phyloP scores from a whole-genome alignment of 2,113 vertebrate species.

The Melospiza georgiana region DNA sequence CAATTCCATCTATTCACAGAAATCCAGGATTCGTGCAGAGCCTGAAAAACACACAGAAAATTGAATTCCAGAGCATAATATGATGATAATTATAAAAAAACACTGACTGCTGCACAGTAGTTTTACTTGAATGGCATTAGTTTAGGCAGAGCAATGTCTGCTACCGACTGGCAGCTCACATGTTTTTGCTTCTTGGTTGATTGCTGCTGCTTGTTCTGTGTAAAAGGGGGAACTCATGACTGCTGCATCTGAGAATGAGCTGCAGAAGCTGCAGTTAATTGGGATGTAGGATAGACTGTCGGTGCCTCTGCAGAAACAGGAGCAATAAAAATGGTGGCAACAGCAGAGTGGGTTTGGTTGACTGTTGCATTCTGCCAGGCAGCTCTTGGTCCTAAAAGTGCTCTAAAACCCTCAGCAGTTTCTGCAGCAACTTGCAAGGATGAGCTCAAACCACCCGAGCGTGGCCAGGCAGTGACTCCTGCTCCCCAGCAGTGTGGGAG shows the following conservation, averaged over 20 bases:
- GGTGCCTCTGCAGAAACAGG: not conserved
- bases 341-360: not conserved
- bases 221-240: not conserved
- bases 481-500: not conserved
- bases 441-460: rapidly evolving
- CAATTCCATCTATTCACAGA: not conserved
- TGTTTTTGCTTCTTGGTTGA: not conserved
- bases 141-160: not conserved
- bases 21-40: conserved; percentile 14
- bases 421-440: not conserved
- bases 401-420: not conserved
- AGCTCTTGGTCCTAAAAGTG: not conserved
- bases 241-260: not conserved
- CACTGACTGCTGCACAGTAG: not conserved
- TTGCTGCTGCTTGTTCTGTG: not conserved
- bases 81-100: not conserved
- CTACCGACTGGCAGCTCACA: not conserved
- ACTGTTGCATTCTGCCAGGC: not conserved
- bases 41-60: not conserved
- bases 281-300: not conserved
- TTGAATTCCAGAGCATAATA: not conserved
- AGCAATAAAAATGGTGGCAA: not conserved
- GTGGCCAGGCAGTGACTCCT: not conserved
- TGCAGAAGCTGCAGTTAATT: not conserved
- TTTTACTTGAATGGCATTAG: not conserved